phyloP scores from a whole-genome alignment of 2,888 invertebrate genomes.

The Mesochorus sp. region DNA sequence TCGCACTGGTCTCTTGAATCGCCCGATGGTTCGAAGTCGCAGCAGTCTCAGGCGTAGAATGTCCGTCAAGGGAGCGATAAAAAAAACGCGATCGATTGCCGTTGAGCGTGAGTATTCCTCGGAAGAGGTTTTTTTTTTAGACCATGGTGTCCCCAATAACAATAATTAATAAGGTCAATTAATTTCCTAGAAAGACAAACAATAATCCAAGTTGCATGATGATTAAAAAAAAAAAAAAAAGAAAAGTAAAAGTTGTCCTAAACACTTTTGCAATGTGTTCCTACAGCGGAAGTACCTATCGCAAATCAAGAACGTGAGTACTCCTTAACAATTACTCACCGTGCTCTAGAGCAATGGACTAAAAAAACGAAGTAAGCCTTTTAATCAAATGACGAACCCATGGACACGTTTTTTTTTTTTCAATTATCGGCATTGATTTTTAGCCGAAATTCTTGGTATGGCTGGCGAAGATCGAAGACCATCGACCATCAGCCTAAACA shows the following conservation, averaged over 20 bases:
- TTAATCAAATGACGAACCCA: not conserved
- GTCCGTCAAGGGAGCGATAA: conserved; percentile 96
- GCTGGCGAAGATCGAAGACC: conserved; percentile 87
- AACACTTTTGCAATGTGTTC: conserved; percentile 67
- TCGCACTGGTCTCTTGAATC: conserved; percentile 87
- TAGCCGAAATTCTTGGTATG: conserved; percentile 92
- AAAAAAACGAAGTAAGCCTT: not conserved
- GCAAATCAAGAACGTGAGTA: conserved; percentile 76
- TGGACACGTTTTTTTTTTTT: not conserved
- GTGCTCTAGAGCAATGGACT: not conserved
- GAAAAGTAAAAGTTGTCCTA: conserved; percentile 36
- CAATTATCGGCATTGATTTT: conserved; percentile 62
- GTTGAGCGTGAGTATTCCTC: conserved; percentile 91
- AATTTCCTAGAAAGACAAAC: conserved; percentile 30
- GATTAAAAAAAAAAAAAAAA: conserved; percentile 61
- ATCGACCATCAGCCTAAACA: conserved; percentile 82
- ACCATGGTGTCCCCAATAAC: too few species aligned
- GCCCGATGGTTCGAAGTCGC: conserved; percentile 80
- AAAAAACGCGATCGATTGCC: conserved; percentile 96
- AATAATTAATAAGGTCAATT: too few species aligned
- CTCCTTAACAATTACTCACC: conserved; percentile 9
- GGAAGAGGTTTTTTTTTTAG: not conserved
- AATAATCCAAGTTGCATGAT: conserved; percentile 65
- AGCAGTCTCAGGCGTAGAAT: conserved; percentile 88
- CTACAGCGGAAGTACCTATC: conserved; percentile 71